Evolutionary conservation across 1,140 invertebrate genomes (phyloP).

Genomic region (Lethocerus indicus): DNA sequence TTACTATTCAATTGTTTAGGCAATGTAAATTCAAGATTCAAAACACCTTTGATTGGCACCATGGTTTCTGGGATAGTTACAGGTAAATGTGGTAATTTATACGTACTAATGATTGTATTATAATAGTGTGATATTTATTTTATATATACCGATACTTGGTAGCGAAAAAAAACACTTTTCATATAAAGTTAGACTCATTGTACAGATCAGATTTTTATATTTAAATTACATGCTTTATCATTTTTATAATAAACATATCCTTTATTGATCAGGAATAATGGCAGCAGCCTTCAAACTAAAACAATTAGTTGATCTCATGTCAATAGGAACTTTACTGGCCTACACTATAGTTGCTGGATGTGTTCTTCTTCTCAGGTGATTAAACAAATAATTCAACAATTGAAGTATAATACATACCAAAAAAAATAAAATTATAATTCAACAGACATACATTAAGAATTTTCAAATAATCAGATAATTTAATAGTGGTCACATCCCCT

Average conservation of each 20-base stretch:
- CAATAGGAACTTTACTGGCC: slow-evolving; percentile 79
- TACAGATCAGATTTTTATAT: not conserved
- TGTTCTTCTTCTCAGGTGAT: slow-evolving; percentile 48
- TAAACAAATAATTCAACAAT: not conserved
- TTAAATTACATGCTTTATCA: not conserved
- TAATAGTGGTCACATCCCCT: too few relatives aligned
- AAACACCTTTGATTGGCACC: slow-evolving; percentile 70
- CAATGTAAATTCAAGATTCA: slow-evolving; percentile 43
- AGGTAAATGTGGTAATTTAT: slow-evolving; percentile 12
- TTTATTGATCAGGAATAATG: slow-evolving; percentile 43
- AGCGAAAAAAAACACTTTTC: not conserved
- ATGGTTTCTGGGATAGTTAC: slow-evolving; percentile 44
- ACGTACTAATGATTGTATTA: not conserved
- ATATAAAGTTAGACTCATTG: not conserved
- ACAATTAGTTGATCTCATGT: slow-evolving; percentile 87
- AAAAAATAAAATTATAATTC: not conserved
- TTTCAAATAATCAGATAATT: too few relatives aligned
- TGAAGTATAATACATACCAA: not conserved
- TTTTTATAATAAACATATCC: not conserved
- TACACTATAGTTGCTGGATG: slow-evolving; percentile 80
- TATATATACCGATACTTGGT: not conserved
- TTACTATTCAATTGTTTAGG: slow-evolving; percentile 59
- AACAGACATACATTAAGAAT: too few relatives aligned
- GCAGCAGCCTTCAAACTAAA: slow-evolving; percentile 73
- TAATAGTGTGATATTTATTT: not conserved